These are phyloP conservation scores for Aplochiton taeniatus DNA, from an alignment of 2,797 vertebrate genomes.

Conservation along the genomic window DNA sequence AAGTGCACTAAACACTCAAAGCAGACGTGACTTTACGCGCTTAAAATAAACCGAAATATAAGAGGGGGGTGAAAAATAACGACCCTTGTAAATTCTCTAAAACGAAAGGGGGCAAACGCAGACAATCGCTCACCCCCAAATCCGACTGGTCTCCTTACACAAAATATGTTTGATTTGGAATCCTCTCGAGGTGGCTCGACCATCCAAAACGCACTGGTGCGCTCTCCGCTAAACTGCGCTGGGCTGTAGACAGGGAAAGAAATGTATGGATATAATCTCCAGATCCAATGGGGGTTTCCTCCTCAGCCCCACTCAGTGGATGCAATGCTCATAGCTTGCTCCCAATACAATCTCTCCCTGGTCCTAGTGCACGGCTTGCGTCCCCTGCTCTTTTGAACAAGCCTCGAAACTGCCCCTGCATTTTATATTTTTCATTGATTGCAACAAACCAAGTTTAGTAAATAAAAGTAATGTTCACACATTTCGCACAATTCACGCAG, in stretches of 20 bases:
- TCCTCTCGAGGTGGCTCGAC: slow-evolving; percentile 55
- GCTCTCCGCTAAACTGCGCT: slow-evolving; percentile 61
- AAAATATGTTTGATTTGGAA: slow-evolving; percentile 53
- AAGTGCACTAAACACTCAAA: slow-evolving; percentile 66
- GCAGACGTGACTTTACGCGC: slow-evolving; percentile 67
- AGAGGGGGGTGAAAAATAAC: neutral
- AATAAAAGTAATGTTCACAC: too few species aligned
- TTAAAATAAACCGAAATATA: slow-evolving; percentile 40
- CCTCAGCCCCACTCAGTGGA: slow-evolving; percentile 61
- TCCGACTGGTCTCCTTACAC: slow-evolving; percentile 53
- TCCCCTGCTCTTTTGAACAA: slow-evolving; percentile 42
- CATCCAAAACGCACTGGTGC: slow-evolving; percentile 58
- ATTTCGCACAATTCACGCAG: too few species aligned
- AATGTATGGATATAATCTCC: slow-evolving; percentile 71
- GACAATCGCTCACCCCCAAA: slow-evolving; percentile 38
- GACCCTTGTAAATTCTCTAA: slow-evolving; percentile 7
- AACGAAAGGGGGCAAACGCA: slow-evolving; percentile 35
- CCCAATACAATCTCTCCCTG: slow-evolving; percentile 58
- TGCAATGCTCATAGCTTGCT: slow-evolving; percentile 51
- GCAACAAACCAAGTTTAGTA: slow-evolving; percentile 2
- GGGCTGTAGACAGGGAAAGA: slow-evolving; percentile 55
- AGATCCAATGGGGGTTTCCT: slow-evolving; percentile 62
- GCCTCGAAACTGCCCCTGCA: slow-evolving; percentile 54
- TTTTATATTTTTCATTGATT: slow-evolving; percentile 50
- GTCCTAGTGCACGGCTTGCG: slow-evolving; percentile 69